A percentile compares a stretch with the other conserved stretches of the same genome.
These are phyloP conservation scores for Labeo rohita DNA, from an alignment of 2,113 vertebrate species.

Conservation along the genomic window DNA sequence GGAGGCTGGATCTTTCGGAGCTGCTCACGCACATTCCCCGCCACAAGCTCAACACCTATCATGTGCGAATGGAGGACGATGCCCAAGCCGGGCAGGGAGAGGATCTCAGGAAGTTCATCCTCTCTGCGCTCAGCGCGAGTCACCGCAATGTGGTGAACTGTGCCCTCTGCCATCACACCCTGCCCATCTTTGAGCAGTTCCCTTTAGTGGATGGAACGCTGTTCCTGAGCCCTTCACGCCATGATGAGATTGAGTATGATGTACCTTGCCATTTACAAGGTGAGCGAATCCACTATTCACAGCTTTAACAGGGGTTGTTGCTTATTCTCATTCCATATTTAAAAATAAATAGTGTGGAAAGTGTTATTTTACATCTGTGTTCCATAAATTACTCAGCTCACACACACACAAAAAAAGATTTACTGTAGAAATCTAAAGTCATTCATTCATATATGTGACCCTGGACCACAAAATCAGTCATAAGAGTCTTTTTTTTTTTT, in stretches of 20 bases:
- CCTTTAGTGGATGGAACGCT: conserved; percentile 96
- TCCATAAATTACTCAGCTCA: not conserved
- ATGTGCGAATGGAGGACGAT: conserved; percentile 98
- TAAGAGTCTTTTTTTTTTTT: too few relatives aligned
- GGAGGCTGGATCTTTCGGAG: conserved; percentile 95
- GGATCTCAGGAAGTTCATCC: conserved; percentile 97
- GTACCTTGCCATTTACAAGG: conserved; percentile 99
- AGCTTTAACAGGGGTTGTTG: not conserved
- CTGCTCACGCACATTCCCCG: conserved; percentile 93
- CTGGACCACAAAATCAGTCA: too few relatives aligned
- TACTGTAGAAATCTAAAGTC: too few relatives aligned
- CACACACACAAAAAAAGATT: not conserved
- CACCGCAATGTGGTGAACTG: conserved; percentile 97
- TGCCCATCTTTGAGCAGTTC: conserved; percentile 98
- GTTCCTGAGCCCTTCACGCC: conserved; percentile 95
- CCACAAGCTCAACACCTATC: conserved; percentile 98
- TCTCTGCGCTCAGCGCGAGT: conserved; percentile 94
- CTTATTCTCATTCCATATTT: not conserved
- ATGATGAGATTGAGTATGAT: conserved; percentile 98
- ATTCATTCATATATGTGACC: too few relatives aligned
- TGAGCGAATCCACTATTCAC: conserved; percentile 62
- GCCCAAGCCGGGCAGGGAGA: conserved; percentile 96
- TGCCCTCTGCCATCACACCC: conserved; percentile 89
- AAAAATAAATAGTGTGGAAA: not conserved
- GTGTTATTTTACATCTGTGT: not conserved